phyloP scores from a whole-genome alignment of 2,113 vertebrate genomes.

The Hippocampus mohnikei region DNA sequence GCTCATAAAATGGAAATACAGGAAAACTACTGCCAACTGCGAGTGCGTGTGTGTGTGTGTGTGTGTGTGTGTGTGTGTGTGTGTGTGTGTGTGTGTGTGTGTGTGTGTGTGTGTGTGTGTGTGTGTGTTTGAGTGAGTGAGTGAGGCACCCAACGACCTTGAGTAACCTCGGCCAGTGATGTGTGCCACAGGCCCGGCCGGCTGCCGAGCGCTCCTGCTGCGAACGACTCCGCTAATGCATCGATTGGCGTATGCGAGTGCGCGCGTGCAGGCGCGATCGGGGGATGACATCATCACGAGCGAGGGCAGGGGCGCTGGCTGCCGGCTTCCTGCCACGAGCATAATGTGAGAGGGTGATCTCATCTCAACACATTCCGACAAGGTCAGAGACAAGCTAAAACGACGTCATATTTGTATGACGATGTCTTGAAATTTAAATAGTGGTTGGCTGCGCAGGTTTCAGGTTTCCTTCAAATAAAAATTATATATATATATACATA shows the following conservation, averaged over 20 bases:
- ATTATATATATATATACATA: too few species aligned
- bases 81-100: too few species aligned
- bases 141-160: not conserved
- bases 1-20: not conserved
- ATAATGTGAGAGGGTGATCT: not conserved
- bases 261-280: not conserved
- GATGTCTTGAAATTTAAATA: not conserved
- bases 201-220: not conserved
- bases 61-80: too few species aligned
- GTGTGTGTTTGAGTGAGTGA: not conserved
- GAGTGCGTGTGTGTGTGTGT: not conserved
- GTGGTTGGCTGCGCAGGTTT: too few species aligned
- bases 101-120: too few species aligned
- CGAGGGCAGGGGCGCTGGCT: constrained; percentile 46
- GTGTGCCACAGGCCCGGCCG: not conserved
- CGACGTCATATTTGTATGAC: too few species aligned
- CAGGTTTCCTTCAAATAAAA: too few species aligned
- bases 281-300: constrained; percentile 56
- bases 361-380: not conserved
- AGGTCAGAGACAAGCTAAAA: not conserved
- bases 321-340: constrained; percentile 37
- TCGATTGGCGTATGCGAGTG: constrained; percentile 11
- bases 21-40: not conserved
- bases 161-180: not conserved
- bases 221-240: not conserved